Conservation (phyloP, 2,888 invertebrate species). For the Drosophila flavopinicola region DNA sequence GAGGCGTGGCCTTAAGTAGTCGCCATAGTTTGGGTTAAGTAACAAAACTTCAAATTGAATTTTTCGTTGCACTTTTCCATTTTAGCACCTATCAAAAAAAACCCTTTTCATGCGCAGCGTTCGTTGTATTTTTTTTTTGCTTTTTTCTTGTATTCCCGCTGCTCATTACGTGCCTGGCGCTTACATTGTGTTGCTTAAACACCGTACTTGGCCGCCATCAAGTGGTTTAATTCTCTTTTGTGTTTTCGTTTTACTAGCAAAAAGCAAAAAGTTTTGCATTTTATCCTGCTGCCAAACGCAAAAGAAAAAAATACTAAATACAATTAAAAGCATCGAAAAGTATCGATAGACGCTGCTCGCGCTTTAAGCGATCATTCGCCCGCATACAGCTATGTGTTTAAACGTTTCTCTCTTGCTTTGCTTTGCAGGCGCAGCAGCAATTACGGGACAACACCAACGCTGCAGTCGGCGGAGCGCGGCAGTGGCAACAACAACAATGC, state of each 20-base stretch:
- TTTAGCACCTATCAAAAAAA: conserved; percentile 78
- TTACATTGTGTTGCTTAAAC: conserved; percentile 66
- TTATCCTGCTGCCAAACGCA: not conserved
- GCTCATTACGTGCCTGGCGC: not conserved
- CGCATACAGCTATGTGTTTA: conserved; percentile 1
- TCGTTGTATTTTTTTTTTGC: conserved; percentile 26
- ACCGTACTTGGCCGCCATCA: conserved; percentile 51
- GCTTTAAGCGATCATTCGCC: conserved; percentile 17
- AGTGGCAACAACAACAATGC: conserved; percentile 62
- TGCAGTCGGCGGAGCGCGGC: conserved; percentile 8
- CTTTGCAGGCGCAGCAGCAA: conserved; percentile 27
- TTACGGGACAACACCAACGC: conserved; percentile 44
- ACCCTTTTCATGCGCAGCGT: conserved; percentile 40
- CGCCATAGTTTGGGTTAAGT: conserved; percentile 76
- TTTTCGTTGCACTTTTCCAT: conserved; percentile 73
- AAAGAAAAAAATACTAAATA: conserved; percentile 7
- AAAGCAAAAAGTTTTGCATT: conserved; percentile 26
- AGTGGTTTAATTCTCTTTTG: conserved; percentile 52
- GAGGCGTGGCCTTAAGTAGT: conserved; percentile 74
- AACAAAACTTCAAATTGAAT: conserved; percentile 79
- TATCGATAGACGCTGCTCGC: conserved; percentile 11
- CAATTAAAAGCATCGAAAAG: conserved; percentile 13
- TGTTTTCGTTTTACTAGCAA: conserved; percentile 11
- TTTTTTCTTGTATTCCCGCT: conserved; percentile 51
- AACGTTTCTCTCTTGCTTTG: not conserved